Base-by-base conservation (phyloP, 2,888 invertebrate species). In the Coleophora flavipennella region DNA sequence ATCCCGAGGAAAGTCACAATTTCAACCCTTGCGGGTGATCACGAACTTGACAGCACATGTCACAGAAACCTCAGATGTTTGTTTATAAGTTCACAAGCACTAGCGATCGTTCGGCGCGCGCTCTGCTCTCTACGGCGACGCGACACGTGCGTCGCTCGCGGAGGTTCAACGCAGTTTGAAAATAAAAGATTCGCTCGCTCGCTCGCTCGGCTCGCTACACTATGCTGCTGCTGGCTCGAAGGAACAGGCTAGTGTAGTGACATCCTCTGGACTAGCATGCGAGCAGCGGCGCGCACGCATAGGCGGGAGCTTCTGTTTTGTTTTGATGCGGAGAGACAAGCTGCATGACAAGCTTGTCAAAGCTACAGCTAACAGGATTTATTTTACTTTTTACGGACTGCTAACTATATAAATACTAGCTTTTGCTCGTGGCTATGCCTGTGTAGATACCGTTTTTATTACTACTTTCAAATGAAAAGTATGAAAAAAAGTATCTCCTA, bases 131-230 rank as follows among this genome's bases (percentile, higher is more conserved):
- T 67, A 55, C 77, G 55, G 62, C 76, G 73, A 46, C 78, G 73
- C 80, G 78, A 79, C 78, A 71, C 76, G 48, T 35, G 41, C 56
- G 75, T 78, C 81, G 76, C 79, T 75, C 70, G 73, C 71, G 63
- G 80, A 78, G 80, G 65, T 66, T 77, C 59, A 62, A 67, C 83
- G 79, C 83, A 75, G 68, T 81, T 64, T 81, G 73, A 51, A 48
- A 4, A 20, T 20, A 20, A 20, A 20, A 20, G 44, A 33, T 25
- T 27, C 20, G 14, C 35, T n/a, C n/a, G n/a, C n/a, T n/a, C n/a
- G n/a, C n/a, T n/a, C 14, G 36, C n/a, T 36, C 32, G 43, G 42
- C 40, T 36, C n/a, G n/a, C n/a, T n/a, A n/a, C 46, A 43, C 46
- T 32, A 41, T 41, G 35, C 41, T 43, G 46, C 52, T 53, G 58